Evolutionary conservation across 2,797 vertebrate genomes (phyloP).

Genomic region (Paedocypris micromegethes): DNA sequence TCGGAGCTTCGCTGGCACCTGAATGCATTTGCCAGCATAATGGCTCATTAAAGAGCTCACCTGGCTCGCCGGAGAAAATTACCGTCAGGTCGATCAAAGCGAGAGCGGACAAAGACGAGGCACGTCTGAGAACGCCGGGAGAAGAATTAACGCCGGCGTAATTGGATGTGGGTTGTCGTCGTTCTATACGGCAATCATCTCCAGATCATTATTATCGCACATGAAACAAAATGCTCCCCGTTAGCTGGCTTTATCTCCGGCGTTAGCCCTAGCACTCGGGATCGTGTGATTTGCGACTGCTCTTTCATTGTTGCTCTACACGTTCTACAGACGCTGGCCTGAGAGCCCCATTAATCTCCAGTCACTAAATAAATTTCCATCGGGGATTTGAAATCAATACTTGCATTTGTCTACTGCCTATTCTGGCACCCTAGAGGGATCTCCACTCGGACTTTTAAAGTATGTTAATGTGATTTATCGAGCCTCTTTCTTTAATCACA

Average conservation of each 20-base stretch:
- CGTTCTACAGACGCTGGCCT: not conserved
- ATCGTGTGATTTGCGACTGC: constrained; percentile 1
- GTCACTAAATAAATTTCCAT: constrained; percentile 72
- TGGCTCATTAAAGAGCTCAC: constrained; percentile 56
- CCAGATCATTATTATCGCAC: constrained; percentile 17
- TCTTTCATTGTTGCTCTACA: not conserved
- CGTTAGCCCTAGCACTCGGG: not conserved
- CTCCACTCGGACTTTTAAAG: constrained; percentile 70
- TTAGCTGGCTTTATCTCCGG: constrained; percentile 5
- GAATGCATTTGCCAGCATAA: constrained; percentile 55
- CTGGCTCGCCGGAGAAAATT: constrained; percentile 49
- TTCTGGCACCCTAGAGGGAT: constrained; percentile 62
- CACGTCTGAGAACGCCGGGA: constrained; percentile 24
- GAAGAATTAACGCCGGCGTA: constrained; percentile 2
- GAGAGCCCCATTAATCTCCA: constrained; percentile 57
- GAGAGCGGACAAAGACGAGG: constrained; percentile 29
- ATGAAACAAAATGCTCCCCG: constrained; percentile 8
- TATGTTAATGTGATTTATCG: constrained; percentile 80
- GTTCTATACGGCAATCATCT: constrained; percentile 8
- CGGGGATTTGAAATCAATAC: constrained; percentile 70
- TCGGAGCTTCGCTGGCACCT: constrained; percentile 46
- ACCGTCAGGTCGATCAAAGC: constrained; percentile 40
- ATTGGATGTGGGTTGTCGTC: constrained; percentile 18
- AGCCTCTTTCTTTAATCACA: constrained; percentile 77
- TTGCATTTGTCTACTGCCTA: constrained; percentile 59